Conservation (phyloP, 2,888 invertebrate genomes). For the Pharmacophagus antenor region DNA sequence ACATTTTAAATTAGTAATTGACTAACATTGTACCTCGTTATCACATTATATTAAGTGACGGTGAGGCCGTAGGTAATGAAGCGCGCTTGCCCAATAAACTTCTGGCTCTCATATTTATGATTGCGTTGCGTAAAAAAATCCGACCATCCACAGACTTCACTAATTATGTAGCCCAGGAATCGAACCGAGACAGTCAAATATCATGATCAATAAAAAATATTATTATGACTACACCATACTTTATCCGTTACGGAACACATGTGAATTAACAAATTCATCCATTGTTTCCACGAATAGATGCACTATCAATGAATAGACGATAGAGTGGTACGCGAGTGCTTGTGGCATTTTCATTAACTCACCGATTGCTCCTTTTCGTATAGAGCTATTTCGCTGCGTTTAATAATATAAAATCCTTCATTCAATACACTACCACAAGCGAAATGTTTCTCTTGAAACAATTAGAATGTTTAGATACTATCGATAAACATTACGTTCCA, state of each 20-base stretch:
- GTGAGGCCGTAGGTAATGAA: no score
- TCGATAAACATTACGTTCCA: no score
- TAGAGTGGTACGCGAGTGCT: constrained; percentile 17
- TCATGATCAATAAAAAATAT: neutral
- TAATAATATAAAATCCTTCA: neutral
- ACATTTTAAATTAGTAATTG: no score
- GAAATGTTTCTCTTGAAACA: neutral
- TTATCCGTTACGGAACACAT: neutral
- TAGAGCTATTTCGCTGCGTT: constrained; percentile 5
- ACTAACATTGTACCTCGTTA: no score
- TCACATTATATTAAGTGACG: no score
- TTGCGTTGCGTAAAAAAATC: no score
- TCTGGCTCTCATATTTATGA: no score
- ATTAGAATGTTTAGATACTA: no score
- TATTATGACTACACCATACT: neutral
- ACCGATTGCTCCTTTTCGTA: constrained; percentile 5
- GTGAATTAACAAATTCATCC: constrained; percentile 15
- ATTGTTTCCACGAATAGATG: constrained; percentile 14
- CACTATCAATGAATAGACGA: constrained; percentile 26
- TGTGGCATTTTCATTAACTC: constrained; percentile 22
- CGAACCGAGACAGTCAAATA: no score
- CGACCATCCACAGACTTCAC: no score
- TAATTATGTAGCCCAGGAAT: no score
- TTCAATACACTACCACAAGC: neutral
- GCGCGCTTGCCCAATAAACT: no score